phyloP scores from a whole-genome alignment of 2,797 vertebrate species.

The Brachyalestes nurse region DNA sequence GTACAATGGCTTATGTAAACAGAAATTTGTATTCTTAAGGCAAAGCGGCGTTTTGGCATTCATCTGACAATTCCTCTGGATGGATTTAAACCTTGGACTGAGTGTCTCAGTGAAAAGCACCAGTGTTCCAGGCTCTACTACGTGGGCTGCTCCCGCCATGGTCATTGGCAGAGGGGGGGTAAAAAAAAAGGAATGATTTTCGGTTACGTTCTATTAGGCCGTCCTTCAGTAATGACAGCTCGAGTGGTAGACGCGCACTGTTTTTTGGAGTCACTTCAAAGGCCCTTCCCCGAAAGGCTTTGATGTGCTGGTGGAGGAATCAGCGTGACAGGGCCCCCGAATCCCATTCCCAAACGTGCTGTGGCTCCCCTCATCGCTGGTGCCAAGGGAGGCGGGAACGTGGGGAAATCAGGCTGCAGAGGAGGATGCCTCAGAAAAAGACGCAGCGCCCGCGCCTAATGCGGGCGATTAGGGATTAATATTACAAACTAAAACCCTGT shows the following conservation, averaged over 20 bases:
- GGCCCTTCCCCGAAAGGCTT: conserved; percentile 48
- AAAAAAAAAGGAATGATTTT: conserved; percentile 19
- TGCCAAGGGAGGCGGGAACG: conserved; percentile 23
- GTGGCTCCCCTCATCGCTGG: conserved; percentile 30
- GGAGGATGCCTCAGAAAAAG: conserved; percentile 31
- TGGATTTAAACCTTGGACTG: conserved; percentile 44
- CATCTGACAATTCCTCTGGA: conserved; percentile 12
- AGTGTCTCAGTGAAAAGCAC: conserved; percentile 40
- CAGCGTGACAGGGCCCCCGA: conserved; percentile 44
- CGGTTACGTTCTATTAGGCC: conserved; percentile 53
- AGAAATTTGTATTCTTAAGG: conserved; percentile 38
- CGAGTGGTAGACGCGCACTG: conserved; percentile 48
- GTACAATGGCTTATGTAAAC: conserved; percentile 38
- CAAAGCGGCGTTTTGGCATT: conserved; percentile 31
- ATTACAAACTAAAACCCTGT: conserved; percentile 30
- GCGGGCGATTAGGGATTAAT: conserved; percentile 21
- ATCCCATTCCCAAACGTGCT: conserved; percentile 33
- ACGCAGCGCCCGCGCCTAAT: conserved; percentile 9
- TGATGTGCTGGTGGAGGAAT: conserved; percentile 56
- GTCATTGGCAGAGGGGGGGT: conserved; percentile 14
- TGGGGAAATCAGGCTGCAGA: conserved; percentile 26
- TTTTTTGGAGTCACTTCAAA: conserved; percentile 53
- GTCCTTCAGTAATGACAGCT: conserved; percentile 46
- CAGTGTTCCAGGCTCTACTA: conserved; percentile 32
- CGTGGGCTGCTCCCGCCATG: conserved; percentile 29